Percentiles rank a stretch among this genome's conserved stretches.
Evolutionary conservation across 2,888 invertebrate species (phyloP).

Genomic region (Caenorhabditis doughertyi): DNA sequence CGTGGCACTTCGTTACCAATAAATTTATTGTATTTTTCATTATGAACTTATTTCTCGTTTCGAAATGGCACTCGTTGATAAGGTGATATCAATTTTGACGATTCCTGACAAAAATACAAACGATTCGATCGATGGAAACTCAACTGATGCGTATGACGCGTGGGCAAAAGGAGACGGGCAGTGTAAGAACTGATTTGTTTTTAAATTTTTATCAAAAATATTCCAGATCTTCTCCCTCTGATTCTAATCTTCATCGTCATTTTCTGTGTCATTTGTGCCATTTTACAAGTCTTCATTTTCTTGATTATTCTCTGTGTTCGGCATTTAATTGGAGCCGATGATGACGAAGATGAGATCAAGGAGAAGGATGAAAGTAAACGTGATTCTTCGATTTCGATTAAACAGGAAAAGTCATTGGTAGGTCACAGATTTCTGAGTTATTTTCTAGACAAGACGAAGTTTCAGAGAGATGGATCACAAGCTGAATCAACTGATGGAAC

Average conservation of each 20-base stretch:
- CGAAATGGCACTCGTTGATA: slow-evolving; percentile 32
- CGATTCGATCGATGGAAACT: slow-evolving; percentile 7
- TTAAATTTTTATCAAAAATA: no score
- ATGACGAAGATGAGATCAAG: slow-evolving; percentile 8
- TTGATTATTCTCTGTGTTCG: slow-evolving; percentile 9
- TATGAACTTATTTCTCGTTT: slow-evolving; percentile 6
- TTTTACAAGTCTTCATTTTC: slow-evolving; percentile 15
- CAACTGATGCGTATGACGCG: slow-evolving; percentile 19
- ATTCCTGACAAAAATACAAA: slow-evolving; percentile 43
- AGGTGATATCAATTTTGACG: slow-evolving; percentile 51
- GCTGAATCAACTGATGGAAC: not conserved
- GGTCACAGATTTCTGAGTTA: not conserved
- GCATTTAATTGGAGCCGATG: not conserved
- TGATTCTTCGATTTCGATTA: not conserved
- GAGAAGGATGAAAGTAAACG: not conserved
- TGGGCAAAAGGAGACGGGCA: slow-evolving; percentile 51
- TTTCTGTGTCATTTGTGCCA: slow-evolving; percentile 29
- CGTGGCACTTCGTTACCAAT: slow-evolving; percentile 1
- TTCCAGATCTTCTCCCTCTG: slow-evolving; percentile 41
- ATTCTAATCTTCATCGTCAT: slow-evolving; percentile 2
- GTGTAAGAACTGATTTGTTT: slow-evolving; percentile 32
- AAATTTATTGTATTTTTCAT: not conserved
- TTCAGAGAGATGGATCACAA: slow-evolving; percentile 32
- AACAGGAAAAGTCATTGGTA: not conserved
- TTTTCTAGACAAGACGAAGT: not conserved